A percentile compares a stretch with the other conserved stretches of the same genome.
Conservation (phyloP, 2,888 invertebrate genomes). For the Leptopilina drosophilae region DNA sequence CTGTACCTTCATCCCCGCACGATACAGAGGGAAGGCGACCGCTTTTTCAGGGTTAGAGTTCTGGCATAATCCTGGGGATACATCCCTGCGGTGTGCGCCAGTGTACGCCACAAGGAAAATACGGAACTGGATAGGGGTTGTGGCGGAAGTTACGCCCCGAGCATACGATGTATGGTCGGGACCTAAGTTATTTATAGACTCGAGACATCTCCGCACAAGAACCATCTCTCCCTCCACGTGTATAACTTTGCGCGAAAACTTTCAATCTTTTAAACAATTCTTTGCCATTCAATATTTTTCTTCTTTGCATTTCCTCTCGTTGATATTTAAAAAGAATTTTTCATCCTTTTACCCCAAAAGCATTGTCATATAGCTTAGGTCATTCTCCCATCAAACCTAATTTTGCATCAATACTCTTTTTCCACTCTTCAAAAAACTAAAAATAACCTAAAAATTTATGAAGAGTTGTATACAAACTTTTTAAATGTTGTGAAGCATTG, state of each 20-base stretch:
- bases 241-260: not conserved
- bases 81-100: not conserved
- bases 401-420: no score
- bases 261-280: not conserved
- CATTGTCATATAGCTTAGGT: no score
- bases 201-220: constrained; percentile 41
- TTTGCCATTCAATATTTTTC: not conserved
- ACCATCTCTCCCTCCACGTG: not conserved
- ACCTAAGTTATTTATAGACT: constrained; percentile 46
- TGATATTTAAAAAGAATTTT: no score
- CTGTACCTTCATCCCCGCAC: not conserved
- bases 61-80: constrained; percentile 15
- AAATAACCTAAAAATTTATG: no score
- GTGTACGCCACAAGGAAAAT: constrained; percentile 19
- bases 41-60: constrained; percentile 35
- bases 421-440: no score
- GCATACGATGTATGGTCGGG: constrained; percentile 46
- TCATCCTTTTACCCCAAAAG: no score
- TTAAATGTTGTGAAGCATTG: no score
- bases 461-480: no score
- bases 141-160: constrained; percentile 47
- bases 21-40: not conserved
- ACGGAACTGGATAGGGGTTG: constrained; percentile 41
- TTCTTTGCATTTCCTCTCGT: no score
- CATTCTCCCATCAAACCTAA: no score